These are phyloP conservation scores for Microctonus hyperodae DNA, from an alignment of 2,888 invertebrate species.

Conservation along the genomic window DNA sequence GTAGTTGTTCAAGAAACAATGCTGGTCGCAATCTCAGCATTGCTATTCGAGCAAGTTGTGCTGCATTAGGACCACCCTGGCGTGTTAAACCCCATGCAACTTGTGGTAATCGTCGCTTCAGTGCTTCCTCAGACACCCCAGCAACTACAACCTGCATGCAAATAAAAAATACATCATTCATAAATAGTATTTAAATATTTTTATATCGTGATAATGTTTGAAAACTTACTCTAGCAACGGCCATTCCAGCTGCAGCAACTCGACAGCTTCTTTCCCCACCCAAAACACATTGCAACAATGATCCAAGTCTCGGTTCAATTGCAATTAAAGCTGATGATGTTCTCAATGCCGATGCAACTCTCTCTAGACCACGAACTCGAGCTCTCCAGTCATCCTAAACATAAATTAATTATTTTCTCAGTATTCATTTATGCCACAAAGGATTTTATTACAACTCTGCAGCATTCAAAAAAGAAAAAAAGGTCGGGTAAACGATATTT, in stretches of 20 bases:
- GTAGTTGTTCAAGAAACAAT: constrained; percentile 65
- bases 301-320: constrained; percentile 70
- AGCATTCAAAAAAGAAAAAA: not conserved
- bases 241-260: constrained; percentile 63
- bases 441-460: not conserved
- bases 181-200: constrained; percentile 6
- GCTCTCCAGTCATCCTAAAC: constrained; percentile 68
- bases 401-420: constrained; percentile 1
- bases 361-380: constrained; percentile 68
- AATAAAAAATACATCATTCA: constrained; percentile 22
- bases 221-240: constrained; percentile 54
- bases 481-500: not conserved
- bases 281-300: constrained; percentile 71
- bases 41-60: constrained; percentile 56
- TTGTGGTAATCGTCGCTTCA: constrained; percentile 61
- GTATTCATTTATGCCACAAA: not conserved
- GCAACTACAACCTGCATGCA: constrained; percentile 49
- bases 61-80: constrained; percentile 65
- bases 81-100: constrained; percentile 63
- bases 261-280: constrained; percentile 70
- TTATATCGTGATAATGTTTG: not conserved
- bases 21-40: constrained; percentile 66
- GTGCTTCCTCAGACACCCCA: constrained; percentile 56
- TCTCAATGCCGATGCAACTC: constrained; percentile 67
- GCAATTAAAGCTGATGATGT: constrained; percentile 65